These are phyloP conservation scores for Chelon labrosus DNA, from an alignment of 2,797 vertebrate genomes.

Conservation along the genomic window DNA sequence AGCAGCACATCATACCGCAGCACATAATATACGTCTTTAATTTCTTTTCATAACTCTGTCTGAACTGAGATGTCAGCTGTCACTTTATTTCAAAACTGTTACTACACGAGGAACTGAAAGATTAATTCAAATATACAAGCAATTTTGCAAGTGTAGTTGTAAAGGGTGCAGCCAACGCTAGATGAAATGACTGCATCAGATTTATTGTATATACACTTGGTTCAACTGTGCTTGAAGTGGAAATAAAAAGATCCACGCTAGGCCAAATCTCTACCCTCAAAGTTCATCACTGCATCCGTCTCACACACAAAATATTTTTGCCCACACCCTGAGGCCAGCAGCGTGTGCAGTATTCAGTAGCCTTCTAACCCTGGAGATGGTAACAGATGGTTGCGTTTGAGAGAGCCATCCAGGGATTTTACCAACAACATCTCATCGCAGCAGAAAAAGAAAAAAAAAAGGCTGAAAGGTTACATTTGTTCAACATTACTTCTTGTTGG, in stretches of 20 bases:
- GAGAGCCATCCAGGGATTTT: conserved; percentile 53
- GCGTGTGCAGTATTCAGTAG: conserved; percentile 53
- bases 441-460: conserved; percentile 23
- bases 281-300: conserved; percentile 48
- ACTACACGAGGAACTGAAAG: not conserved
- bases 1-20: conserved; percentile 48
- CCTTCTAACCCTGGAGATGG: conserved; percentile 52
- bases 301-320: conserved; percentile 49
- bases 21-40: conserved; percentile 23
- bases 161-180: not conserved
- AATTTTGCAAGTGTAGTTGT: not conserved
- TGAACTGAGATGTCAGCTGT: conserved; percentile 5
- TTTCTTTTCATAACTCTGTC: not conserved
- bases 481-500: conserved; percentile 66
- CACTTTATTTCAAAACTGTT: conserved; percentile 12
- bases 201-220: not conserved
- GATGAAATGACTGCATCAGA: not conserved
- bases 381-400: conserved; percentile 58
- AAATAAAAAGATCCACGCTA: not conserved
- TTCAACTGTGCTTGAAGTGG: conserved; percentile 49
- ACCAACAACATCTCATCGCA: conserved; percentile 62
- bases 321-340: conserved; percentile 57
- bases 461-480: conserved; percentile 77
- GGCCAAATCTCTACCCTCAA: conserved; percentile 13
- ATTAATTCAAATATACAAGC: conserved; percentile 9